A percentile compares a stretch with the other conserved stretches of the same genome.
Evolutionary conservation across 1,140 invertebrate species (phyloP).

Genomic region (Brachionus manjavacas): DNA sequence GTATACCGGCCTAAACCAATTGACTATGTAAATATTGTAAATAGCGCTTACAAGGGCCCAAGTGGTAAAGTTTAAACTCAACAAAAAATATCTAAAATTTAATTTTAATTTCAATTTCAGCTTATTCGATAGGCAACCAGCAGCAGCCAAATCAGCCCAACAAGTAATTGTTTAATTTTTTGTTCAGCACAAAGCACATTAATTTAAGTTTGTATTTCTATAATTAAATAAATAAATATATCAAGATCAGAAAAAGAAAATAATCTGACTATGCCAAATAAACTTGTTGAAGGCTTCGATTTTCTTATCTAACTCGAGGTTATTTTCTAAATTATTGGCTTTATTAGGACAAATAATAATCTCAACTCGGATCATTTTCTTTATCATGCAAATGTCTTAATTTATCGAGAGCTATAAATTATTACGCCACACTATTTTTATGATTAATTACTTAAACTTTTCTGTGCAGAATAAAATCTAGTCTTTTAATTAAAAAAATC

Average conservation of each 20-base stretch:
- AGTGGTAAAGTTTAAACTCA: not conserved
- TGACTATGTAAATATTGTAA: constrained; percentile 28
- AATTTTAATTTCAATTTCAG: not conserved
- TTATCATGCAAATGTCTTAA: not conserved
- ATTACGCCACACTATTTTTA: not conserved
- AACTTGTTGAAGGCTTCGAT: not conserved
- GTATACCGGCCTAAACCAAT: not conserved
- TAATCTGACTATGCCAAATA: not conserved
- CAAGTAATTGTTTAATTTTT: not conserved
- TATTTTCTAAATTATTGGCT: not conserved
- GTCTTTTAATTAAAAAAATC: not conserved
- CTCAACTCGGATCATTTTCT: not conserved
- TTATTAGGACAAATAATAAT: not conserved
- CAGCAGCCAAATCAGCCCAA: not conserved
- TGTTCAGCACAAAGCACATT: not conserved
- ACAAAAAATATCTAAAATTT: not conserved
- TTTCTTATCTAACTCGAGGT: not conserved
- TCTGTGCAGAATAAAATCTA: not conserved
- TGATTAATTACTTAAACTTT: not conserved
- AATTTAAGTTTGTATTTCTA: not conserved
- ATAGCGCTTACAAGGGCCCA: not conserved
- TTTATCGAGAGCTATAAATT: not conserved
- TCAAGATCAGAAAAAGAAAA: not conserved
- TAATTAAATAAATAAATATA: not conserved
- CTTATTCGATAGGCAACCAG: not conserved